phyloP scores from a whole-genome alignment of 2,797 vertebrate species.

The Sparus aurata region DNA sequence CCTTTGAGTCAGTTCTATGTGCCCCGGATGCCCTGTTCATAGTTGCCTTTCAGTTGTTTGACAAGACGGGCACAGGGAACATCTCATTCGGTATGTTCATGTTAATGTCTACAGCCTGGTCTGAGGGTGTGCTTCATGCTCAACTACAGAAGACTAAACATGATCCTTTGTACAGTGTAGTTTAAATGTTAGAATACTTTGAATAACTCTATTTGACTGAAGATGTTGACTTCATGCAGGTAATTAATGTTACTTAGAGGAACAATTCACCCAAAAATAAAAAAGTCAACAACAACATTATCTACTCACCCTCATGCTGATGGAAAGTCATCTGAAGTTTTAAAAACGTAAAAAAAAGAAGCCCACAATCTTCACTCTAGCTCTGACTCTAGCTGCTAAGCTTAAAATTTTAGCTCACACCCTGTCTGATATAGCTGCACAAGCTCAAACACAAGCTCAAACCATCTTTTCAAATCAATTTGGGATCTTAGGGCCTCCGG shows the following conservation, averaged over 20 bases:
- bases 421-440: too few relatives aligned
- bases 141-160: neutral
- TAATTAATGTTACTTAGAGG: neutral
- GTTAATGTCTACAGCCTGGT: conserved; percentile 11
- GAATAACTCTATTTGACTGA: conserved; percentile 11
- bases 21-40: conserved; percentile 96
- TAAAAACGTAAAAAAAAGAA: too few relatives aligned
- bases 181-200: conserved; percentile 6
- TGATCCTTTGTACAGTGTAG: neutral
- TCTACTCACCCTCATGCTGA: too few relatives aligned
- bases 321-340: too few relatives aligned
- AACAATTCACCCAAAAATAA: too few relatives aligned
- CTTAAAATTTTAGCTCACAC: too few relatives aligned
- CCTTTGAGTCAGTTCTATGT: conserved; percentile 96
- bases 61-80: conserved; percentile 94
- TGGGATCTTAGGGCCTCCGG: too few relatives aligned
- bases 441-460: too few relatives aligned
- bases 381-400: too few relatives aligned
- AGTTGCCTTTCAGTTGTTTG: conserved; percentile 97
- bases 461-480: too few relatives aligned
- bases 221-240: conserved; percentile 14
- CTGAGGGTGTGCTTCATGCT: conserved; percentile 6
- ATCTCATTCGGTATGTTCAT: conserved; percentile 94
- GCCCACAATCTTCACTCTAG: too few relatives aligned
- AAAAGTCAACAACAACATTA: too few relatives aligned